A percentile compares a stretch with the other conserved stretches of the same genome.
Evolutionary conservation across 92 coral and sea anemone genomes (phyloP).

Genomic region (Heteractis magnifica): DNA sequence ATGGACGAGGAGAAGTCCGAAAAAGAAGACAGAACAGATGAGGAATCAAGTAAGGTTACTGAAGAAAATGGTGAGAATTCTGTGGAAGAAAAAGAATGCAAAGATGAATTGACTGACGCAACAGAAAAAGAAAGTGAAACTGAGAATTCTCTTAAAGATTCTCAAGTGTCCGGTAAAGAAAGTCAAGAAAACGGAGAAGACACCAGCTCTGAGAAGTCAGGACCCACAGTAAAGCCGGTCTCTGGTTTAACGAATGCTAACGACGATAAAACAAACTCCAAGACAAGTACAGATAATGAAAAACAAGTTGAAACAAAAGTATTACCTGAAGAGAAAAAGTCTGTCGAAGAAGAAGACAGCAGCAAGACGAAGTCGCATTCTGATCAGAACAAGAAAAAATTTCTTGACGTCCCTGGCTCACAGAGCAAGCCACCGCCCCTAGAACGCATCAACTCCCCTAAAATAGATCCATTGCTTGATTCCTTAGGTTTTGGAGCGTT

Average conservation of each 20-base stretch:
- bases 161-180: slow-evolving; percentile 25
- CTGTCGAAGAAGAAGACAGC: neutral
- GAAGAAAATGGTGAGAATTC: neutral
- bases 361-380: neutral
- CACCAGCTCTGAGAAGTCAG: slow-evolving; percentile 16
- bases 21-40: neutral
- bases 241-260: neutral
- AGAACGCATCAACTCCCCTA: slow-evolving; percentile 30
- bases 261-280: neutral
- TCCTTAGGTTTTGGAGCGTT: slow-evolving; percentile 43
- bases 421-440: slow-evolving; percentile 34
- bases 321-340: neutral
- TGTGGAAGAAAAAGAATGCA: neutral
- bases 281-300: neutral
- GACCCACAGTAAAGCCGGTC: neutral
- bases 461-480: slow-evolving; percentile 39
- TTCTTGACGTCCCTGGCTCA: slow-evolving; percentile 7
- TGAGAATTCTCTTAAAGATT: slow-evolving; percentile 8
- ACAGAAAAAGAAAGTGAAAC: neutral
- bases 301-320: slow-evolving; percentile 3
- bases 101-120: slow-evolving; percentile 15
- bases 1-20: slow-evolving; percentile 19
- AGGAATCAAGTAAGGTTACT: neutral
- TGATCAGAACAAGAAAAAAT: slow-evolving; percentile 6
- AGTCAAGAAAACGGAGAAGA: slow-evolving; percentile 3